Base-by-base conservation (phyloP, 92 coral and sea anemone species). In the Virgularia gustaviana region DNA sequence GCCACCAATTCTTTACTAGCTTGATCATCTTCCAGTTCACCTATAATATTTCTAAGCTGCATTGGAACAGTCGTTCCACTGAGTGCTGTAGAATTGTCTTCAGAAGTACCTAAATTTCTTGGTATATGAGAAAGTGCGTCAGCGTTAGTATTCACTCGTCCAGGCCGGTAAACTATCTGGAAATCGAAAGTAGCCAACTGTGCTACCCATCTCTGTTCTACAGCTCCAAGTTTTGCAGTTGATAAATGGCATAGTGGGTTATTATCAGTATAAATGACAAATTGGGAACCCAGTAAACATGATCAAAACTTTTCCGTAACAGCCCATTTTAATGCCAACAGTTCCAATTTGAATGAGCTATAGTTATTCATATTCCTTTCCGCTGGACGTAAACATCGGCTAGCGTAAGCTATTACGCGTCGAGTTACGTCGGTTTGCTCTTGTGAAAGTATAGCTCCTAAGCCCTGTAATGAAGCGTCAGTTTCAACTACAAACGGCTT, bases 141-240 rank as follows among this genome's bases (percentile, higher is more conserved):
- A 47, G 86, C 83, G 49, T 76, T 81, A 16, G 6, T 49, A 33
- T 76, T 81, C 1, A 29, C 39, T 45, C 61, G 38, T 34, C 83
- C 83, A 24, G 79, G 63, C n/a, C 83, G 63, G 72, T 81, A 76
- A 68, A 67, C 41, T 4, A 85, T 76, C 18, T 38, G 70, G 65
- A 81, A 85, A 49, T 75, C 31, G 39, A 86, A 82, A 57, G 49
- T 63, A 1, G 87, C 87, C 28, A 77, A 73, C 23, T 86, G 67
- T 22, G 87, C 67, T 31, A 68, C 87, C 84, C 81, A 85, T 9
- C 87, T 23, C 30, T 83, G 87, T 12, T 83, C 84, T 27, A 83
- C 20, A 1, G 85, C 80, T 10, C 80, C 87, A 22, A 83, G 71
- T 25, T 79, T 83, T 13, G 84, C 87, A 19, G 71, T 81, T 9